Conservation (phyloP, 2,888 invertebrate species). For the Pachymerium ferrugineum region DNA sequence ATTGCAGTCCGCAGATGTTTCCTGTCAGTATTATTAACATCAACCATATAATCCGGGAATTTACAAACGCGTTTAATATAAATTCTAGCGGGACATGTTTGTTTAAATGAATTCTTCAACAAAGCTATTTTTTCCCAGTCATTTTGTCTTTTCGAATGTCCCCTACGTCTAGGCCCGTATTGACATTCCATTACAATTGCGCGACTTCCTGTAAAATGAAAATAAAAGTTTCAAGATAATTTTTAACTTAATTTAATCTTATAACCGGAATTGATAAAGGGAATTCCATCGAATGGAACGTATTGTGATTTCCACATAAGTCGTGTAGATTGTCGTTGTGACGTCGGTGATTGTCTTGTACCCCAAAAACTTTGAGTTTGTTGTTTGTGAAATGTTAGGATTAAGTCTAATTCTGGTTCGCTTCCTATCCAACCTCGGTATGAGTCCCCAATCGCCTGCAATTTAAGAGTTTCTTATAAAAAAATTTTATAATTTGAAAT, state of each 20-base stretch:
- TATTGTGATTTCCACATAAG: conserved; percentile 50
- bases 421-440: conserved; percentile 47
- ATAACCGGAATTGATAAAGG: conserved; percentile 47
- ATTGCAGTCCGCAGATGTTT: conserved; percentile 44
- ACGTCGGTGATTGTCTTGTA: conserved; percentile 47
- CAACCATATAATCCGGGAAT: conserved; percentile 45
- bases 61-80: conserved; percentile 48
- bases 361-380: conserved; percentile 48
- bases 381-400: conserved; percentile 48
- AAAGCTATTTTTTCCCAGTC: no score
- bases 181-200: conserved; percentile 49
- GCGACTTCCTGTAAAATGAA: conserved; percentile 42
- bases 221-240: neutral
- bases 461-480: neutral
- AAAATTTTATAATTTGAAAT: neutral
- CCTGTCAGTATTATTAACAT: conserved; percentile 42
- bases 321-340: conserved; percentile 45
- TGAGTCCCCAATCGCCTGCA: conserved; percentile 47
- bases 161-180: conserved; percentile 48
- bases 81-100: conserved; percentile 48
- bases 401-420: conserved; percentile 46
- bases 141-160: conserved; percentile 39
- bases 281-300: conserved; percentile 48
- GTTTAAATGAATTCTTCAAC: conserved; percentile 41
- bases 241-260: neutral